Evolutionary conservation across 1,140 invertebrate genomes (phyloP), one percentile per base, ranked within the genome.

Genomic region (Leucophenga varia): DNA sequence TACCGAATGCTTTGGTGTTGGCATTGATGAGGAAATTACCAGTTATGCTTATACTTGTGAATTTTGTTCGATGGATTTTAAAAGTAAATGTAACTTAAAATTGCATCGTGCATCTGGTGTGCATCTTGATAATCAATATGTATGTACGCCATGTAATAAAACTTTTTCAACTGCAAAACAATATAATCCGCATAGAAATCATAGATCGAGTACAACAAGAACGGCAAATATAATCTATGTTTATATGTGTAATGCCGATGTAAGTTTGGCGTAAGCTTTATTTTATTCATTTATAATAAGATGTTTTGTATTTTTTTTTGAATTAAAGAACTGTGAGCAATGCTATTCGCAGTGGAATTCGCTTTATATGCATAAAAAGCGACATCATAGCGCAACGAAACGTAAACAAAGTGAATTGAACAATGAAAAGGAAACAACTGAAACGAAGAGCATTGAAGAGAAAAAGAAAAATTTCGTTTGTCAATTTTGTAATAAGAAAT

Each of bases 401-500:
- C 25, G 22, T n/a, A 16, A 16, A 13, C 35, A 6, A 9, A 13
- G 5, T 6, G 31, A 34, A 14, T 14, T 37, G 5, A 6, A 35
- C 1, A 30, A 35, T 2, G 52, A 46, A 37, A 13, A 30, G 32
- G 32, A 47, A 3, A 17, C 2, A 40, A 17, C 13, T 51, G 43
- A n/a, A 35, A 40, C 37, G 2, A 59, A 53, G 21, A n/a, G 5
- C 18, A 0, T 47, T 39, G 0, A 17, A 43, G 2, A 38, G 39
- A n/a, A 45, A n/a, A 31, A 17, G 14, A 35, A 16, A 6, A 45
- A 56, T 12, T 73, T 59, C 47, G 49, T 55, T 5, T 73, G 71
- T 13, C 71, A 73, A 39, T 73, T 73, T 42, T 73, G 71, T 16
- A 25, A 50, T 5, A 73, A 73, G 19, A 20, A 50, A 14, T 73